Conservation (phyloP, 2,888 invertebrate species). For the Epinotia demarniana region DNA sequence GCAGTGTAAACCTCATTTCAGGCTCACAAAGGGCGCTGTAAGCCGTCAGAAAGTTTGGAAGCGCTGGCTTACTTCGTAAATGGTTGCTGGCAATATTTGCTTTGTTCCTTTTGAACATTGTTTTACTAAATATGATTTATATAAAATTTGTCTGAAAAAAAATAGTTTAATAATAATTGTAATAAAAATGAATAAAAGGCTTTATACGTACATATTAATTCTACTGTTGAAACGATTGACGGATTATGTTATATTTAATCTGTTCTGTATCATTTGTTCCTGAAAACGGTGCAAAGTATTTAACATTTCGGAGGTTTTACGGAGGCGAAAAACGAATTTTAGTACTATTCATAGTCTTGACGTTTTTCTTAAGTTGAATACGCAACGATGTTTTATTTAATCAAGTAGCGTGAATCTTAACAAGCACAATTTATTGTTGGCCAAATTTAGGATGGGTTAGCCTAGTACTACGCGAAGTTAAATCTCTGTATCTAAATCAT, state of each 20-base stretch:
- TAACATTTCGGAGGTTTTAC: too few relatives aligned
- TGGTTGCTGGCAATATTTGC: conserved; percentile 41
- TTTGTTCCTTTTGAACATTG: conserved; percentile 38
- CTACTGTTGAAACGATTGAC: too few relatives aligned
- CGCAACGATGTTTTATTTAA: conserved; percentile 7
- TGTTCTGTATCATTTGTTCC: too few relatives aligned
- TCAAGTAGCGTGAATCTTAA: not conserved
- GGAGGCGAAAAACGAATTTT: too few relatives aligned
- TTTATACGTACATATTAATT: too few relatives aligned
- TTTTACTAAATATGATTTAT: not conserved
- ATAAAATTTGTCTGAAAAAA: not conserved
- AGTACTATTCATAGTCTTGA: conserved; percentile 17
- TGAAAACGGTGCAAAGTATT: too few relatives aligned
- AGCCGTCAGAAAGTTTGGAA: conserved; percentile 50
- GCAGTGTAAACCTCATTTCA: conserved; percentile 52
- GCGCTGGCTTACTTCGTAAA: conserved; percentile 47
- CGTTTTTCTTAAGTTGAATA: conserved; percentile 16
- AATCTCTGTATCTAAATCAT: too few relatives aligned
- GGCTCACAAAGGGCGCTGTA: conserved; percentile 51
- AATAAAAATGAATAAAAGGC: too few relatives aligned
- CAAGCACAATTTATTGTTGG: too few relatives aligned
- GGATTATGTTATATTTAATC: too few relatives aligned
- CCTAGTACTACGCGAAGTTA: too few relatives aligned
- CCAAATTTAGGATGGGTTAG: too few relatives aligned
- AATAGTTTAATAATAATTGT: not conserved